Evolutionary conservation across 1,140 invertebrate genomes (phyloP).

Genomic region (Whitmania pigra): DNA sequence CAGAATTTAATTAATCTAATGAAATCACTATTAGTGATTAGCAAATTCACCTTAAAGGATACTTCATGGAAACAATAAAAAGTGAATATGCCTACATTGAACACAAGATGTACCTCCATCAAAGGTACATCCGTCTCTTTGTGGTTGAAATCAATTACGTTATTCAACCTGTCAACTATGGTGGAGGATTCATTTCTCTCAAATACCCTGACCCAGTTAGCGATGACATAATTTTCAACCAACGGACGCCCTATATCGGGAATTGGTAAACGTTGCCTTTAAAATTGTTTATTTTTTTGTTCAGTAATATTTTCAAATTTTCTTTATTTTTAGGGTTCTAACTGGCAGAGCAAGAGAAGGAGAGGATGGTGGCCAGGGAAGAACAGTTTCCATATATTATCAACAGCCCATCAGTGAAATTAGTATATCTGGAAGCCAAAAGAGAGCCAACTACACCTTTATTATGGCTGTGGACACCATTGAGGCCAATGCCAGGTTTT

Average conservation of each 20-base stretch:
- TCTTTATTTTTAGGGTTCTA: slow-evolving; percentile 11
- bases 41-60: slow-evolving; percentile 8
- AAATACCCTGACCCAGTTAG: slow-evolving; percentile 1
- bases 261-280: slow-evolving; percentile 5
- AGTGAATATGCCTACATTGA: slow-evolving; percentile 23
- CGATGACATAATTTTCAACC: slow-evolving; percentile 21
- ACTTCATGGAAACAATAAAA: slow-evolving; percentile 24
- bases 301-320: neutral
- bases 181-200: slow-evolving; percentile 11
- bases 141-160: slow-evolving; percentile 22
- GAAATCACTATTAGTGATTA: too few species aligned
- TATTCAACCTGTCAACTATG: neutral
- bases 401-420: slow-evolving; percentile 18
- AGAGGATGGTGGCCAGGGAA: slow-evolving; percentile 12
- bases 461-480: slow-evolving; percentile 23
- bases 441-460: slow-evolving; percentile 18
- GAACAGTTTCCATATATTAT: slow-evolving; percentile 18
- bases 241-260: slow-evolving; percentile 1
- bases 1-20: neutral
- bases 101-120: slow-evolving; percentile 23
- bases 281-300: too few species aligned
- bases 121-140: slow-evolving; percentile 24
- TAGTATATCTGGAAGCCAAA: slow-evolving; percentile 8
- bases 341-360: slow-evolving; percentile 12
- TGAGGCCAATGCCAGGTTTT: slow-evolving; percentile 22